Base-by-base conservation (phyloP, 1,140 invertebrate species). In the Hydropsyche tenuis region DNA sequence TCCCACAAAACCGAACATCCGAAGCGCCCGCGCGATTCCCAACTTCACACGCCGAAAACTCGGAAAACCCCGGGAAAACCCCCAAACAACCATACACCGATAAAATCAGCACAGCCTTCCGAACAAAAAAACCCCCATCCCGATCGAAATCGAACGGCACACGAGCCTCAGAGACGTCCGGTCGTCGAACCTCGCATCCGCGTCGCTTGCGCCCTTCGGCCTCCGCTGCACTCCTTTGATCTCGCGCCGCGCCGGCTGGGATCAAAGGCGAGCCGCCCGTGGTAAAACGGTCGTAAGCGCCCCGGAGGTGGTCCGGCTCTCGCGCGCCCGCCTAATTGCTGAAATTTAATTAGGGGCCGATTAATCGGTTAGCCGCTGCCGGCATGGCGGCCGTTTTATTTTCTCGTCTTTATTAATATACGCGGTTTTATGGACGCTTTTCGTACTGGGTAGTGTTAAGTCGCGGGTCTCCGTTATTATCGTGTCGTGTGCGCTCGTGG, bases 261-360 rank as follows among this genome's bases (percentile, higher is more conserved):
- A 68, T 73, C 72, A 73, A 56, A 56, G 20, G 20, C 30, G 30
- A 37, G 51, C 5, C 23, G 48, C 45, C 45, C 45, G 56, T 20
- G 6, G 48, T 53, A 18, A 18, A 20, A 53, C n/a, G 16, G 48
- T 18, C 48, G n/a, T 20, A 53, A 53, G 48, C 48, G 48, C 14
- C 48, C 16, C 48, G 7, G 51, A 60, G 48, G 48, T 20, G 48
- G 48, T 60, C 56, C 30, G 30, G 3, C 11, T 60, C 2, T 25
- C 48, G 23, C 56, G 56, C 22, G 3, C 56, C 4, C 1, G 56
- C 22, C 56, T 60, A 60, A 60, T 60, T 60, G 56, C 56, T 60
- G 56, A 60, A 60, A 60, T 60, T 60, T 60, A 60, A 60, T 60
- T 60, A 60, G 56, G 23, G 56, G 20, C 56, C 56, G 56, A 60